These are phyloP conservation scores for Morbakka virulenta DNA, from an alignment of 30 jellyfish, hydroid and myxozoan species.

Conservation along the genomic window DNA sequence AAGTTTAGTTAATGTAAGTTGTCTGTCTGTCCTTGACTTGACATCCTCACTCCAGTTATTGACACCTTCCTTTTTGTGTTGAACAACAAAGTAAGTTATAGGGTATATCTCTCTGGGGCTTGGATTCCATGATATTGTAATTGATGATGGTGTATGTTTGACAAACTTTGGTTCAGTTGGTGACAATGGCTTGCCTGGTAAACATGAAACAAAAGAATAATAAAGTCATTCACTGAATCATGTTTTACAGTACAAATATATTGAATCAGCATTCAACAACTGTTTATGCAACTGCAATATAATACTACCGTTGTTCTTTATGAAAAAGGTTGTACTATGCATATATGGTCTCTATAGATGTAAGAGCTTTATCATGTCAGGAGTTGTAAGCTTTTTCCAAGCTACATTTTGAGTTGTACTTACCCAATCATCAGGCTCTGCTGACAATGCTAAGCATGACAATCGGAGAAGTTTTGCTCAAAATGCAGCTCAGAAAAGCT, in stretches of 20 bases:
- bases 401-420: too few species aligned
- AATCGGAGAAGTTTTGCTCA: too few species aligned
- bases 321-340: too few species aligned
- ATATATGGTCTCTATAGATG: too few species aligned
- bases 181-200: conserved; percentile 51
- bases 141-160: conserved; percentile 20
- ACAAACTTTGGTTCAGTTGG: conserved; percentile 49
- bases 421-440: too few species aligned
- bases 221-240: background rate
- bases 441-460: too few species aligned
- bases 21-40: conserved; percentile 18
- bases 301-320: too few species aligned
- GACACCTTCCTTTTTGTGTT: conserved; percentile 31
- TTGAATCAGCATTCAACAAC: too few species aligned
- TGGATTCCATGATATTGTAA: conserved; percentile 50
- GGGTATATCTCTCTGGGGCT: conserved; percentile 8
- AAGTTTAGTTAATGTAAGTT: conserved; percentile 24
- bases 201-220: background rate
- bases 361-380: too few species aligned
- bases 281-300: too few species aligned
- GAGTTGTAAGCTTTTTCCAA: too few species aligned
- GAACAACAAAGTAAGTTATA: conserved; percentile 46
- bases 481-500: too few species aligned
- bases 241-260: background rate
- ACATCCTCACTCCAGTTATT: conserved; percentile 31